Base-by-base conservation (phyloP, 2,797 vertebrate genomes). In the Harpagifer antarcticus region DNA sequence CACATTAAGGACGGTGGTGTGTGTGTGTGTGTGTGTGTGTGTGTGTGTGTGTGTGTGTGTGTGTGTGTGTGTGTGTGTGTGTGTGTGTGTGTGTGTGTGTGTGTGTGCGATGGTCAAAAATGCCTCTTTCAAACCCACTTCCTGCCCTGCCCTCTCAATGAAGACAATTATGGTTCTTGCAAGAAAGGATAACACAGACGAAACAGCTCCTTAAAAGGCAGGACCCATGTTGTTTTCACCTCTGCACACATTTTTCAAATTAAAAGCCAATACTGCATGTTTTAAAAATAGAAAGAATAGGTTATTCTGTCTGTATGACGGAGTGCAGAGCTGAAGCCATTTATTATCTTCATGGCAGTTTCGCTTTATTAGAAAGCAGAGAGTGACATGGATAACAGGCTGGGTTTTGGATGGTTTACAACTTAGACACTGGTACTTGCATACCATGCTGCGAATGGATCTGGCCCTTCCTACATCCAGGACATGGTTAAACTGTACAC, bases 71-170 rank as follows among this genome's bases (percentile, higher is more conserved):
- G 62, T 3, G 72, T 50, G 45, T 71, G 55, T 5, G 40, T 57
- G 44, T 64, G 19, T 20, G 23, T 52, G 58, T 56, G 47, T 45
- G 62, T 3, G 72, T 50, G 42, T 71, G 55, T 5, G 23, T 50
- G 64, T 44, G 64, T 47, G 62, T 8, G 5, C 5, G 45, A 67
- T 57, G 66, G 78, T 82, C 60, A 64, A 86, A 83, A 88, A 76
- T 82, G 73, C 88, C 87, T 88, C 90, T 90, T 85, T 79, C 85
- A 86, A 92, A 89, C 85, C 92, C 91, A 93, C 91, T 94, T 94
- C 92, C 92, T 93, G 92, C 89, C 91, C 84, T 90, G 88, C 93
- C 93, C 90, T 93, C 80, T 89, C 88, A 88, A 89, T 89, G 86
- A 91, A 91, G 86, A 91, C 91, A 93, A 93, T 93, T 92, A 93